A percentile compares a stretch with the other conserved stretches of the same genome.
Evolutionary conservation across 2,113 vertebrate genomes (phyloP).

Genomic region (Chauna torquata): DNA sequence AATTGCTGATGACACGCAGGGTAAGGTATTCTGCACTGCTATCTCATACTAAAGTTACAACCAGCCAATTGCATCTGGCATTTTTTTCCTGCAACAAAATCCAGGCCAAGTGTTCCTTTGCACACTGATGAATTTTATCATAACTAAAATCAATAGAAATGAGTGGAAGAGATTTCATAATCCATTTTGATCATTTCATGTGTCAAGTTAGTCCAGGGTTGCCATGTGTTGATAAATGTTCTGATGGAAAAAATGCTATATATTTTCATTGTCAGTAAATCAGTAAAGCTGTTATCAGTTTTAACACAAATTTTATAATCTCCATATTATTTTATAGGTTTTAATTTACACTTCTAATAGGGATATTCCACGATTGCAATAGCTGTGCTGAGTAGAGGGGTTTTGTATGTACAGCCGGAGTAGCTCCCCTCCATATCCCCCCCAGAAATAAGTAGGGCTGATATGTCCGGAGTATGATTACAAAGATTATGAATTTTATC

Average conservation of each 20-base stretch:
- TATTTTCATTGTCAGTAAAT: slow-evolving; percentile 70
- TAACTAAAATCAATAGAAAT: slow-evolving; percentile 64
- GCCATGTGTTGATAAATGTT: slow-evolving; percentile 69
- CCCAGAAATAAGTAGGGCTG: background rate
- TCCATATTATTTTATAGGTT: slow-evolving; percentile 48
- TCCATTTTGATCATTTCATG: slow-evolving; percentile 58
- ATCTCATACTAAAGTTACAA: background rate
- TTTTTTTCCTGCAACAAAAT: background rate
- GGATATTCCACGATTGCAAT: background rate
- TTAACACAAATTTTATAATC: slow-evolving; percentile 55
- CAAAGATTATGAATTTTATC: background rate
- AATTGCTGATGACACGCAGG: slow-evolving; percentile 1
- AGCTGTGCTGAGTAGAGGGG: background rate
- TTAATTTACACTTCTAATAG: slow-evolving; percentile 30
- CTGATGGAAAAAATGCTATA: slow-evolving; percentile 48
- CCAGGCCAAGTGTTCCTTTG: slow-evolving; percentile 9
- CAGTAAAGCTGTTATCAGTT: slow-evolving; percentile 49
- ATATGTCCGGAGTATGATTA: background rate
- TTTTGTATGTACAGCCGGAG: background rate
- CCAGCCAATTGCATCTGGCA: slow-evolving; percentile 16
- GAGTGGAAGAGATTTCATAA: slow-evolving; percentile 66
- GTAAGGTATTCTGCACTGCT: background rate
- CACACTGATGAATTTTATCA: slow-evolving; percentile 64
- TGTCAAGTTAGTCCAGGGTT: slow-evolving; percentile 54
- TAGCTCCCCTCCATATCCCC: background rate